Conservation (phyloP, 1,140 invertebrate genomes). For the Nasonia longicornis region DNA sequence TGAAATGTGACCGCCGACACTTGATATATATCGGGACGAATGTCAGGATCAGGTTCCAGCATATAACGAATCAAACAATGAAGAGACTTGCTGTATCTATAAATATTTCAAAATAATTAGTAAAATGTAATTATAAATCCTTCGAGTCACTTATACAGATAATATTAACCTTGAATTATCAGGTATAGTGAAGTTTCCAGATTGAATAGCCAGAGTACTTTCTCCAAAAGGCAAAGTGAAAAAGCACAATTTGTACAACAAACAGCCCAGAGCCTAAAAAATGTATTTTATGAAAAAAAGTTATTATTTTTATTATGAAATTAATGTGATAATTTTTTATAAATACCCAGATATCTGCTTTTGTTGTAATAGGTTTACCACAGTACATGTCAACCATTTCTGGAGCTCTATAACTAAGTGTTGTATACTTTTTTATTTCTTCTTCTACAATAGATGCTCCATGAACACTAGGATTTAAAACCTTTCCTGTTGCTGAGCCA, state of each 20-base stretch:
- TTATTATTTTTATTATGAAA: background rate
- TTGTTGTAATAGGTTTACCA: conserved; percentile 89
- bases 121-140: conserved; percentile 36
- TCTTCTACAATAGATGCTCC: conserved; percentile 85
- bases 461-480: conserved; percentile 80
- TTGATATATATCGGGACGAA: conserved; percentile 91
- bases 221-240: conserved; percentile 94
- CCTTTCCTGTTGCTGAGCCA: conserved; percentile 87
- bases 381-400: conserved; percentile 97
- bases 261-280: conserved; percentile 86
- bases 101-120: conserved; percentile 42
- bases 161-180: conserved; percentile 81
- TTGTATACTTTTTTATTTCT: conserved; percentile 95
- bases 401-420: conserved; percentile 91
- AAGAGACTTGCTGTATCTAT: conserved; percentile 64
- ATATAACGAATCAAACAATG: conserved; percentile 79
- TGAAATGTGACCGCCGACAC: conserved; percentile 85
- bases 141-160: background rate
- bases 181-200: conserved; percentile 89
- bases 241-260: conserved; percentile 93
- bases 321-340: conserved; percentile 16
- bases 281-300: background rate
- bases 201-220: conserved; percentile 93
- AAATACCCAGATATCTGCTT: conserved; percentile 91
- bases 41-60: conserved; percentile 85